Conservation (phyloP, 2,113 vertebrate species). For the Dromas ardeola region DNA sequence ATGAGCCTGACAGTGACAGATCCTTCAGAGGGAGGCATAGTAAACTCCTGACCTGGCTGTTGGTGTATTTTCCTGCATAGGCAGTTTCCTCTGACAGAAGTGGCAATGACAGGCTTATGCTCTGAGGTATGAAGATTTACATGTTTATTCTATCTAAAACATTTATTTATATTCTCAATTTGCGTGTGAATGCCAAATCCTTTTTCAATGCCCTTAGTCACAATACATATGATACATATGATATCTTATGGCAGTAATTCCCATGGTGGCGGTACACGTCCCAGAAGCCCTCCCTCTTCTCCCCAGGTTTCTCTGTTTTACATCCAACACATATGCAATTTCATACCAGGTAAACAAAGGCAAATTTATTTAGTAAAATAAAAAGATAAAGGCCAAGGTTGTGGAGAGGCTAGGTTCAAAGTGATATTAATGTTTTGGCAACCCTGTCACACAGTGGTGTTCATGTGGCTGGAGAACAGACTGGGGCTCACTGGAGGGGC, state of each 20-base stretch:
- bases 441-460: rapidly evolving
- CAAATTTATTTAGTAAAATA: background rate
- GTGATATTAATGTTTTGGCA: background rate
- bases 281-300: background rate
- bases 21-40: background rate
- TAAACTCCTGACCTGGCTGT: rapidly evolving
- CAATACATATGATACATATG: background rate
- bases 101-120: background rate
- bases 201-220: background rate
- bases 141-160: background rate
- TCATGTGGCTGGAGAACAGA: background rate
- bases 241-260: background rate
- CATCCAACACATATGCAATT: background rate
- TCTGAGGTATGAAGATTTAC: background rate
- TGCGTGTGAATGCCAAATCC: background rate
- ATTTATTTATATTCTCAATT: background rate
- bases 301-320: background rate
- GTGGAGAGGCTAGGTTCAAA: background rate
- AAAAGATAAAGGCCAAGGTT: background rate
- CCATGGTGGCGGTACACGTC: rapidly evolving
- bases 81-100: background rate
- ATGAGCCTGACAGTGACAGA: background rate
- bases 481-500: background rate
- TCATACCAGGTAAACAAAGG: background rate
- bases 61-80: background rate